Evolutionary conservation across 2,797 vertebrate genomes (phyloP).

Genomic region (Taeniopygia guttata): DNA sequence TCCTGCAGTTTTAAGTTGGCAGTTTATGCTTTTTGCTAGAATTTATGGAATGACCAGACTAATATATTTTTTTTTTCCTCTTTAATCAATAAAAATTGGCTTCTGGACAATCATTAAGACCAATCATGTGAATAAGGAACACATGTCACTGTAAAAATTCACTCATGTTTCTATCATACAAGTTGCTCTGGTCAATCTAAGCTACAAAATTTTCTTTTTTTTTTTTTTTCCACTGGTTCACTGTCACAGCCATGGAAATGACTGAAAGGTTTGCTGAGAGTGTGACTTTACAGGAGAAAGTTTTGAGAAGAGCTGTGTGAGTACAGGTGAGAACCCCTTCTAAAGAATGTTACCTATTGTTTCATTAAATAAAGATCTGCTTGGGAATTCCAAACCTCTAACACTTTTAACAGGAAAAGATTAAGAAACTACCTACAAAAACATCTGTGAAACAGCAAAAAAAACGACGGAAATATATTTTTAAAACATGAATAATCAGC

Average conservation of each 20-base stretch:
- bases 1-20: not conserved
- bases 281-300: not conserved
- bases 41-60: not conserved
- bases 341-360: not conserved
- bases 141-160: not conserved
- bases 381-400: not conserved
- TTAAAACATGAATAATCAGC: not conserved
- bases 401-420: not conserved
- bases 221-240: not conserved
- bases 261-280: not conserved
- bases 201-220: not conserved
- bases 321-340: not conserved
- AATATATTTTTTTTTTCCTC: not conserved
- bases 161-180: not conserved
- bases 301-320: not conserved
- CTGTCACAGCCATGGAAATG: not conserved
- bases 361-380: not conserved
- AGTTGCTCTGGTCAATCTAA: not conserved
- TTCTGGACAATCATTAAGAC: not conserved
- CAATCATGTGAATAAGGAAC: not conserved
- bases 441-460: not conserved
- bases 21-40: not conserved
- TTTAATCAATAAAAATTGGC: not conserved
- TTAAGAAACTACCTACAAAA: not conserved
- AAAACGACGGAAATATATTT: not conserved